These are phyloP conservation scores for Lepidurus apus DNA, from an alignment of 1,140 invertebrate genomes.

Conservation along the genomic window DNA sequence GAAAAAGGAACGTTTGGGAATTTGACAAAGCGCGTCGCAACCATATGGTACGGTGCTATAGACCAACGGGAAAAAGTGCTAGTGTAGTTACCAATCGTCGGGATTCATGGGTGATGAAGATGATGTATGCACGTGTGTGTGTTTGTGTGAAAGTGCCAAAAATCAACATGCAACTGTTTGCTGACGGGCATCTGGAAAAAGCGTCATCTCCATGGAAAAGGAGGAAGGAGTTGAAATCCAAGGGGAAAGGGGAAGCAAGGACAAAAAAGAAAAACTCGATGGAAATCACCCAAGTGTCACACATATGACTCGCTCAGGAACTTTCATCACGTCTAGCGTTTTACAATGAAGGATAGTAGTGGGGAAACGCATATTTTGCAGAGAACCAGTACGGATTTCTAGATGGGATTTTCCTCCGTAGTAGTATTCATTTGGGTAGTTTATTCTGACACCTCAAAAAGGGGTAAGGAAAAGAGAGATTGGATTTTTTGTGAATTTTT, in stretches of 20 bases:
- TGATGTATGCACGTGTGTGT: neutral
- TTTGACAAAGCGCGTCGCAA: too few relatives aligned
- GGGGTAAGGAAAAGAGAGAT: neutral
- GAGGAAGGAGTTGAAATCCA: neutral
- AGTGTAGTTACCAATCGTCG: too few relatives aligned
- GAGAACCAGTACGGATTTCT: too few relatives aligned
- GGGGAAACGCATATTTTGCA: too few relatives aligned
- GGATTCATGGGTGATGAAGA: neutral
- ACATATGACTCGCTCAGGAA: neutral
- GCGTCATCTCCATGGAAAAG: neutral
- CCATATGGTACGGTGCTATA: too few relatives aligned
- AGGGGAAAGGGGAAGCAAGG: neutral
- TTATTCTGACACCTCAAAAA: neutral
- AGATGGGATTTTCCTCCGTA: too few relatives aligned
- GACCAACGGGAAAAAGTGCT: too few relatives aligned
- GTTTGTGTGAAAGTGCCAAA: conserved; percentile 10
- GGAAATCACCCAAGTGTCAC: neutral
- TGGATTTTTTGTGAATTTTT: neutral
- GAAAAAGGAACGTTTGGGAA: too few relatives aligned
- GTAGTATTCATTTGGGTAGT: neutral
- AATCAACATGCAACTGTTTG: neutral
- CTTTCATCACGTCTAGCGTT: neutral
- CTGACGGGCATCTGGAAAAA: neutral
- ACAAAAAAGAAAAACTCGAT: neutral
- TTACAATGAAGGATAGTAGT: too few relatives aligned